Evolutionary conservation across 2,113 vertebrate genomes (phyloP).

Genomic region (Pipa parva): DNA sequence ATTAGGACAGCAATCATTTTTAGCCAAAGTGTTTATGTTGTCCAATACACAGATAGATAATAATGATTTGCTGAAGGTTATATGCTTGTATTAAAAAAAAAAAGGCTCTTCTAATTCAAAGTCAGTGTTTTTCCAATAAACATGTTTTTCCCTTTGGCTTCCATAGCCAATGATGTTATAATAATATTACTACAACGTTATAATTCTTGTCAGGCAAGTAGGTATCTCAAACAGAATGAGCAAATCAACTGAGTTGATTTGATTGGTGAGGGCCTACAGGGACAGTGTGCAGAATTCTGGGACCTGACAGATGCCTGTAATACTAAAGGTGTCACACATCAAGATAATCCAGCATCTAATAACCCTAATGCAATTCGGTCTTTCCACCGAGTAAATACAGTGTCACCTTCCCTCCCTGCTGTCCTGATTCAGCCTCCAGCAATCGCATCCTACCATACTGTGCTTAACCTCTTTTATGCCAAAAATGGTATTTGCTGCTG

Average conservation of each 20-base stretch:
- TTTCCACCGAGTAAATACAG: conserved; percentile 20
- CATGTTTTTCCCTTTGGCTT: not conserved
- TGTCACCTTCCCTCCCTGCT: conserved; percentile 36
- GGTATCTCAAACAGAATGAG: conserved; percentile 12
- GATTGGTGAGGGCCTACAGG: conserved; percentile 37
- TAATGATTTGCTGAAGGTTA: conserved; percentile 22
- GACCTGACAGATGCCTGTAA: conserved; percentile 38
- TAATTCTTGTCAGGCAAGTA: conserved; percentile 32
- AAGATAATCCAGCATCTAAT: conserved; percentile 41
- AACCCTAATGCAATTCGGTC: conserved; percentile 40
- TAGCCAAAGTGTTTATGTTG: no score
- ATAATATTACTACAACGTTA: conserved; percentile 17
- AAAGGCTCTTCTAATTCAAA: conserved; percentile 5
- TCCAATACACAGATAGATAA: not conserved
- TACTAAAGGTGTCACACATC: conserved; percentile 23
- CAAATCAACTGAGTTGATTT: conserved; percentile 31
- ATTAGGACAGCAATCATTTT: no score
- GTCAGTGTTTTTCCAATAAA: conserved; percentile 16
- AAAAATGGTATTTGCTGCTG: no score
- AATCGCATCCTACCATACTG: not conserved
- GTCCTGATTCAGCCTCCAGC: conserved; percentile 21
- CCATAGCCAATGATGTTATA: conserved; percentile 11
- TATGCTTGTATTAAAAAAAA: not conserved
- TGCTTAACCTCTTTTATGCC: conserved; percentile 16
- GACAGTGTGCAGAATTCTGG: conserved; percentile 16